Percentiles rank a stretch among this genome's conserved stretches.
Conservation (phyloP, 2,113 vertebrate genomes). For the Oplegnathus fasciatus region DNA sequence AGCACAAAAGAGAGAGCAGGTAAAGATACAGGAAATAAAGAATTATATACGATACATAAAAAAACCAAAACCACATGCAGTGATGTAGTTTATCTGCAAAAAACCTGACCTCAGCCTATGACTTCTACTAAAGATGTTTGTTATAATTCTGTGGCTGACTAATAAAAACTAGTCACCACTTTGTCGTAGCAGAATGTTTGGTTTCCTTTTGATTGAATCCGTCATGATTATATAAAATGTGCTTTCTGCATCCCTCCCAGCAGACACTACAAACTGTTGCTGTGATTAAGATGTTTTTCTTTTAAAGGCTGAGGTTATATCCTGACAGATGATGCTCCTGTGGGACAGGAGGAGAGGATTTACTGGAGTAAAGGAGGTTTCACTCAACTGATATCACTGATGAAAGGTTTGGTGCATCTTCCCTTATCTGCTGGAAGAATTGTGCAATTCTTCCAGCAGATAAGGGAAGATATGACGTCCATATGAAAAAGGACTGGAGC, state of each 20-base stretch:
- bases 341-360: background rate
- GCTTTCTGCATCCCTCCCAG: background rate
- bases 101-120: background rate
- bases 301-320: background rate
- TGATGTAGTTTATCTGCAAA: background rate
- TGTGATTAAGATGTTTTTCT: background rate
- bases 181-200: background rate
- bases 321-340: background rate
- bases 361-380: background rate
- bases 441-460: too few relatives aligned
- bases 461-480: too few relatives aligned
- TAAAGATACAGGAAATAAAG: too few relatives aligned
- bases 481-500: too few relatives aligned
- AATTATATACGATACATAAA: background rate
- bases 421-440: too few relatives aligned
- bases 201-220: background rate
- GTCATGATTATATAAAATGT: background rate
- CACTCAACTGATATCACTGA: background rate
- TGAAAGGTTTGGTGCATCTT: background rate
- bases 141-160: background rate
- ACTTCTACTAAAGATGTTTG: background rate
- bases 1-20: background rate
- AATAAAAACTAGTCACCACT: background rate
- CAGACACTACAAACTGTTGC: background rate
- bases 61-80: background rate